Conservation (phyloP, 2,888 invertebrate genomes). For the Rotaria magnacalcarata region DNA sequence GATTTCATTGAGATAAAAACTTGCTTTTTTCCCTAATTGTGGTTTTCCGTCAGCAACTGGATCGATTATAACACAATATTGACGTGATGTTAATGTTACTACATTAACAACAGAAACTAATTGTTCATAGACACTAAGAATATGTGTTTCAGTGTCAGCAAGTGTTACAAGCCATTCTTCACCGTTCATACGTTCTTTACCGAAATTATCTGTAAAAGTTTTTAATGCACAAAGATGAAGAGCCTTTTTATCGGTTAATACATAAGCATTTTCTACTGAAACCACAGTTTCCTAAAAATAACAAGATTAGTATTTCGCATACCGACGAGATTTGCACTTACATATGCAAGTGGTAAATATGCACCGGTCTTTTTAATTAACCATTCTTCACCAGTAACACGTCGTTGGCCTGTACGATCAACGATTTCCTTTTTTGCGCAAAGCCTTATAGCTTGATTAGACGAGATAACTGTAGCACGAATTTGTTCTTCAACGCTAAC, state of each 20-base stretch:
- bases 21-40: slow-evolving; percentile 59
- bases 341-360: slow-evolving; percentile 62
- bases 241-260: slow-evolving; percentile 63
- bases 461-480: slow-evolving; percentile 59
- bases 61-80: slow-evolving; percentile 62
- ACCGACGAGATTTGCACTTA: not conserved
- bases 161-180: slow-evolving; percentile 62
- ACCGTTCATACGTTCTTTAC: slow-evolving; percentile 60
- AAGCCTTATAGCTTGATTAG: slow-evolving; percentile 61
- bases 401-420: slow-evolving; percentile 54
- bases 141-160: slow-evolving; percentile 61
- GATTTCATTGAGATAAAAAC: not conserved
- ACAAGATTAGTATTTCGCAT: not conserved
- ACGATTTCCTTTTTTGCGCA: slow-evolving; percentile 60
- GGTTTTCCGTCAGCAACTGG: slow-evolving; percentile 58
- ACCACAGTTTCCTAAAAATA: slow-evolving; percentile 59
- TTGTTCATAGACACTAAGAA: slow-evolving; percentile 62
- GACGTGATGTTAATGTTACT: slow-evolving; percentile 61
- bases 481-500: slow-evolving; percentile 60
- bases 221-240: slow-evolving; percentile 59
- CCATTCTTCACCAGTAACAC: slow-evolving; percentile 61
- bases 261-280: slow-evolving; percentile 60
- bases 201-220: slow-evolving; percentile 61
- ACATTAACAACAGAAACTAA: slow-evolving; percentile 60
- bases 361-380: slow-evolving; percentile 61